A percentile compares a stretch with the other conserved stretches of the same genome.
Evolutionary conservation across 2,113 vertebrate species (phyloP).

Genomic region (Gavia stellata): DNA sequence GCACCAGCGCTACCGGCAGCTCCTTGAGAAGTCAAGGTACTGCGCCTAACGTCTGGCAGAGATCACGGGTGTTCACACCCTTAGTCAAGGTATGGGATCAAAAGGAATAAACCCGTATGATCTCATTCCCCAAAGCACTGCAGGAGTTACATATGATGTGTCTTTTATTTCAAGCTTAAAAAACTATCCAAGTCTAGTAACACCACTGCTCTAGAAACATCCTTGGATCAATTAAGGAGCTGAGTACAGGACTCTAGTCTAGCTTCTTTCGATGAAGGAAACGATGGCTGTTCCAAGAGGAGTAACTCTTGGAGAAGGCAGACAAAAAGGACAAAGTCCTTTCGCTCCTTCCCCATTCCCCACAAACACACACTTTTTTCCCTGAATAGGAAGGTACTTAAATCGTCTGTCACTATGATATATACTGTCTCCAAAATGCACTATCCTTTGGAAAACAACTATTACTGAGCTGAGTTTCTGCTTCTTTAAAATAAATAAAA

Average conservation of each 20-base stretch:
- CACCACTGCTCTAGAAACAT: neutral
- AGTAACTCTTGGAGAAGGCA: neutral
- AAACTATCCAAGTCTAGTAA: neutral
- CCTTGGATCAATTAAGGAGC: neutral
- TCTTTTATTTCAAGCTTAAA: neutral
- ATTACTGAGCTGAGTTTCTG: neutral
- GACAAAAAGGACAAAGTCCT: neutral
- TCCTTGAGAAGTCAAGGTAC: neutral
- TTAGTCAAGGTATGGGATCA: neutral
- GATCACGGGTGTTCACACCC: fast-evolving
- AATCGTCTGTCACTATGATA: neutral
- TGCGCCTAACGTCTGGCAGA: neutral
- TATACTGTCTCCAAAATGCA: neutral
- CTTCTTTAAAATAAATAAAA: neutral
- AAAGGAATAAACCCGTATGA: neutral
- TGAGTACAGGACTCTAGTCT: neutral
- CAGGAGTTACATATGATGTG: neutral
- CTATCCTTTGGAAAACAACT: neutral
- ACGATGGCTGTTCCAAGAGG: neutral
- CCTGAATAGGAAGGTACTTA: neutral
- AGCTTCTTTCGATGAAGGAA: neutral
- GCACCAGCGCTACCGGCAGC: neutral
- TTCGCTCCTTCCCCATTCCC: neutral
- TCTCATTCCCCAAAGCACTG: neutral
- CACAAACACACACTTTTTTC: neutral